Base-by-base conservation (phyloP, 2,113 vertebrate genomes). In the Ceyx cyanopectus region DNA sequence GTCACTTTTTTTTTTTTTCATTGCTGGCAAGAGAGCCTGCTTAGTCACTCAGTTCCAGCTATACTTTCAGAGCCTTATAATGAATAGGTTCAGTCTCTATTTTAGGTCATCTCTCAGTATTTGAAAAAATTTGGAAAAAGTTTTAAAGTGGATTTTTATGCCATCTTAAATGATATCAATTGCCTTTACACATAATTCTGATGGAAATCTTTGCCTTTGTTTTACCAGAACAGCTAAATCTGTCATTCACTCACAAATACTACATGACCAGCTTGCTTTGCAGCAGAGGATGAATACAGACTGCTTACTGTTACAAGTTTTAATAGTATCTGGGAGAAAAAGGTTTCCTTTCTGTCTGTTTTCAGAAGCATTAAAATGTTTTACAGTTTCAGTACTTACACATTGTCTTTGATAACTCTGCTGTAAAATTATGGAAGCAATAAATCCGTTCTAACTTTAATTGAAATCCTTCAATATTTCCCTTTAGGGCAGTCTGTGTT, bases 41-140 rank as follows among this genome's bases (percentile, higher is more conserved):
- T 94, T 93, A 92, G 83, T 96, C 94, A 95, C 76, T 73, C 92
- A 92, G 85, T 92, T 93, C 76, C 93, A 68, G 67, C 67, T 90
- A 4, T 50, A 11, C 32, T 90, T 93, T 41, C 65, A 76, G 50
- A 89, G 41, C 24, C 72, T 77, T 87, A 50, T 46, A 58, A 43
- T 92, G 85, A 90, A 8, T 72, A 93, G 92, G 34, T 85, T 90
- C 83, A 69, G 27, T 51, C 63, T 80, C 86, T 92, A 88, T 88
- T 94, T 94, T 83, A 43, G 73, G 63, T 80, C 58, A 21, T 74
- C 82, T 77, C 61, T 60, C 46, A 32, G 77, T 69, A 66, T 73
- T 70, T 91, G 54, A 90, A 87, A 89, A 87, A 91, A 91, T 48
- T 3, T 32, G 0, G 23, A 8, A 61, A 40, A 41, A 26, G 26